These are phyloP conservation scores for Drosophila ananassae DNA, from an alignment of 1,140 invertebrate genomes.

Conservation along the genomic window DNA sequence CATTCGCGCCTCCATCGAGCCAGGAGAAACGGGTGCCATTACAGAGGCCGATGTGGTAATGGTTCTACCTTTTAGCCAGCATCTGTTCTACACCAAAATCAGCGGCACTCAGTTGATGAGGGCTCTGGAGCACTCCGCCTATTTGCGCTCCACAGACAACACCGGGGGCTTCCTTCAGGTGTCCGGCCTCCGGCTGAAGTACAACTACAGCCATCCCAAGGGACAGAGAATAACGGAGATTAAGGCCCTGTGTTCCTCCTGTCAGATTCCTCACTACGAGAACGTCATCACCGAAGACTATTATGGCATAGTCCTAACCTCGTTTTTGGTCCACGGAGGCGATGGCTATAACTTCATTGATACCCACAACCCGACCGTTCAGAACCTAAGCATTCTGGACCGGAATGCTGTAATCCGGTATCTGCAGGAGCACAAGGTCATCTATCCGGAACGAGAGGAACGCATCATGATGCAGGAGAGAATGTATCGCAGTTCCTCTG, in stretches of 20 bases:
- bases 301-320: slow-evolving; percentile 85
- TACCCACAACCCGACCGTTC: background rate
- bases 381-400: slow-evolving; percentile 34
- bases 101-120: slow-evolving; percentile 83
- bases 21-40: slow-evolving; percentile 45
- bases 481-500: background rate
- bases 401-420: slow-evolving; percentile 49
- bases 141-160: slow-evolving; percentile 83
- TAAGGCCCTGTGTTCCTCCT: slow-evolving; percentile 85
- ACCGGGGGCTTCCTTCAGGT: slow-evolving; percentile 87
- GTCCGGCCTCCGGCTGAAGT: slow-evolving; percentile 85
- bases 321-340: slow-evolving; percentile 65
- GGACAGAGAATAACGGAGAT: slow-evolving; percentile 85
- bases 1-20: slow-evolving; percentile 62
- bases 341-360: slow-evolving; percentile 64
- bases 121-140: slow-evolving; percentile 86
- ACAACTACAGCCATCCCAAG: slow-evolving; percentile 84
- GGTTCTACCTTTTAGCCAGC: slow-evolving; percentile 86
- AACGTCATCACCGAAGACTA: slow-evolving; percentile 2
- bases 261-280: slow-evolving; percentile 81
- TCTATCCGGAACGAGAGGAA: slow-evolving; percentile 85
- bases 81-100: slow-evolving; percentile 84
- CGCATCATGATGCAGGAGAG: slow-evolving; percentile 75
- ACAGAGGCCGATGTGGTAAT: slow-evolving; percentile 74
- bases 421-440: slow-evolving; percentile 67